Conservation (phyloP, 2,888 invertebrate species). For the Dasysyrphus albostriatus region DNA sequence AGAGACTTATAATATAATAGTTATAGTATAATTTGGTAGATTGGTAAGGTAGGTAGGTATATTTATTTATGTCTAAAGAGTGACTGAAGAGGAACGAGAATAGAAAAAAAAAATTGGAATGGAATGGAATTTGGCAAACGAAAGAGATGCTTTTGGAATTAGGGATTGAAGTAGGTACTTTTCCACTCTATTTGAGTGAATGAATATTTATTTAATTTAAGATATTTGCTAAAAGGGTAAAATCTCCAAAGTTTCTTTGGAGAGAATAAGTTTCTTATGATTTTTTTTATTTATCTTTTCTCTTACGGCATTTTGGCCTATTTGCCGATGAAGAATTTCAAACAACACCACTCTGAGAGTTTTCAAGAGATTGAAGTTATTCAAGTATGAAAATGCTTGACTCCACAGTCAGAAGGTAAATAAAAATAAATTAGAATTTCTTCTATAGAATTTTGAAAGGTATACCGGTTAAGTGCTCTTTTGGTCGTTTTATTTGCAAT, state of each 20-base stretch:
- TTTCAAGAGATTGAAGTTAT: background rate
- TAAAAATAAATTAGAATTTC: conserved; percentile 2
- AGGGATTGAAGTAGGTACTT: conserved; percentile 73
- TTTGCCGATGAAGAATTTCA: conserved; percentile 6
- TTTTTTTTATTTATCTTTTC: background rate
- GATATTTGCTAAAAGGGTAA: conserved; percentile 70
- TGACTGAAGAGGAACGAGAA: conserved; percentile 22
- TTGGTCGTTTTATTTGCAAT: background rate
- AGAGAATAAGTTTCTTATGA: background rate
- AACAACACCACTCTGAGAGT: background rate
- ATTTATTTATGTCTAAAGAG: background rate
- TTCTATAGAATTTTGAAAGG: background rate
- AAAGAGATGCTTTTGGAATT: conserved; percentile 66
- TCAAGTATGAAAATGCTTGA: background rate
- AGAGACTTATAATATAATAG: background rate
- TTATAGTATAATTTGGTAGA: conserved; percentile 1
- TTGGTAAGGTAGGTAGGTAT: background rate
- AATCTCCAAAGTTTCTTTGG: conserved; percentile 60
- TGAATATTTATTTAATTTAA: conserved; percentile 76
- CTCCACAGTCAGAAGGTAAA: background rate
- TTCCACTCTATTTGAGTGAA: conserved; percentile 76
- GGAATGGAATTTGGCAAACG: conserved; percentile 58
- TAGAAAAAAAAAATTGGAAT: conserved; percentile 11
- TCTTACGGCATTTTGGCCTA: background rate
- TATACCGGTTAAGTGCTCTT: background rate